A percentile compares a stretch with the other conserved stretches of the same genome.
These are phyloP conservation scores for Hucho hucho DNA, from an alignment of 2,113 vertebrate genomes.

Conservation along the genomic window DNA sequence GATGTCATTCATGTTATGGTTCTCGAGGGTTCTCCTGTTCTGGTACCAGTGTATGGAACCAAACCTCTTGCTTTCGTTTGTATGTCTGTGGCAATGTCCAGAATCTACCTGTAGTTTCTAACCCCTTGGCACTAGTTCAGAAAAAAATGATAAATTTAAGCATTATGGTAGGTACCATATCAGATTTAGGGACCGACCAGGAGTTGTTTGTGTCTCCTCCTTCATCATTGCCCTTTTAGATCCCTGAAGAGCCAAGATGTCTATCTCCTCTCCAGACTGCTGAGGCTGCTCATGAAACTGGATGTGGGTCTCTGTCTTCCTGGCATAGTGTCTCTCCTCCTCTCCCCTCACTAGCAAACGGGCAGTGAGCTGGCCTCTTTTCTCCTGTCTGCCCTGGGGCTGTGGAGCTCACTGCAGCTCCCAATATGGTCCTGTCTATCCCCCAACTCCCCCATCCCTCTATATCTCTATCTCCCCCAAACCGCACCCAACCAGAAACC, in stretches of 20 bases:
- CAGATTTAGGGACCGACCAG: no score
- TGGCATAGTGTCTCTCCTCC: neutral
- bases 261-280: neutral
- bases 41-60: no score
- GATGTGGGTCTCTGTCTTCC: neutral
- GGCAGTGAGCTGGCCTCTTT: conserved; percentile 24
- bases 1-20: neutral
- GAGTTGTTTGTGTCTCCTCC: no score
- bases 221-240: neutral
- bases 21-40: no score
- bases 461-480: conserved; percentile 38
- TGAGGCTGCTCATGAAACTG: neutral
- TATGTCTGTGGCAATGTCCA: neutral
- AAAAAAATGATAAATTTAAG: neutral
- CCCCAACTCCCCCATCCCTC: conserved; percentile 36
- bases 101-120: no score
- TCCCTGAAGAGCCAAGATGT: neutral
- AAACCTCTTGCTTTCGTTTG: no score
- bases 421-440: conserved; percentile 37
- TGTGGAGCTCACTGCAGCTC: conserved; percentile 37
- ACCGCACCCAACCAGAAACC: conserved; percentile 19
- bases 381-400: conserved; percentile 20
- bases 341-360: neutral
- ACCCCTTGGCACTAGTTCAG: neutral
- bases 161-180: neutral